Base-by-base conservation (phyloP, 2,797 vertebrate species). In the Clarias platycephalus region DNA sequence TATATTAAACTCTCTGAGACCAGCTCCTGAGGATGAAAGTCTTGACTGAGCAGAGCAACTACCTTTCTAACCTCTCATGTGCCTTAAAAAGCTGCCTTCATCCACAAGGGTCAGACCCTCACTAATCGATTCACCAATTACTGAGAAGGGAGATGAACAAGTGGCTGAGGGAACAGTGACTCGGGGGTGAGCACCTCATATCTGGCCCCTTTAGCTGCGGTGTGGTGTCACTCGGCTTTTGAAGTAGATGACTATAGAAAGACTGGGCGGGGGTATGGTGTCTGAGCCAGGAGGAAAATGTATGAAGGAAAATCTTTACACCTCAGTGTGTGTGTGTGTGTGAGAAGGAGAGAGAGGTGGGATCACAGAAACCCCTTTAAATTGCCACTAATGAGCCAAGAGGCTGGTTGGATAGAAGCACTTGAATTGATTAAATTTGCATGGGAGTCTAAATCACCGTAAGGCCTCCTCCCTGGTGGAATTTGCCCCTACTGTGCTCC, bases 381-480 rank as follows among this genome's bases (percentile, higher is more conserved):
- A 95, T 94, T 95, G 94, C 93, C 67, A 91, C 93, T 96, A 95
- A 95, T 95, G 95, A 96, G 95, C 91, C 93, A 88, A 89, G 83
- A 93, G 92, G 93, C 89, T 89, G 88, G 90, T 93, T 94, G 93
- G 93, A 87, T 91, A 94, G 94, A 95, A 93, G 91, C 94, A 95
- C 95, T 95, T 90, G 91, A 95, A 95, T 94, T 96, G 95, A 96
- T 96, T 96, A 96, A 96, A 96, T 96, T 96, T 95, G 95, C 95
- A 96, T 96, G 92, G 94, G 91, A 94, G 94, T 91, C 94, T 94
- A 95, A 95, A 95, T 95, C 94, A 95, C 90, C 91, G 92, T 88
- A 88, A 92, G 92, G 92, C 90, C 92, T 94, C 91, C 90, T 91
- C 90, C 89, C 85, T 90, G 88, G 89, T 91, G 90, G 74, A 90